Evolutionary conservation across 2,797 vertebrate species (phyloP).

Genomic region (Hirundo rustica): DNA sequence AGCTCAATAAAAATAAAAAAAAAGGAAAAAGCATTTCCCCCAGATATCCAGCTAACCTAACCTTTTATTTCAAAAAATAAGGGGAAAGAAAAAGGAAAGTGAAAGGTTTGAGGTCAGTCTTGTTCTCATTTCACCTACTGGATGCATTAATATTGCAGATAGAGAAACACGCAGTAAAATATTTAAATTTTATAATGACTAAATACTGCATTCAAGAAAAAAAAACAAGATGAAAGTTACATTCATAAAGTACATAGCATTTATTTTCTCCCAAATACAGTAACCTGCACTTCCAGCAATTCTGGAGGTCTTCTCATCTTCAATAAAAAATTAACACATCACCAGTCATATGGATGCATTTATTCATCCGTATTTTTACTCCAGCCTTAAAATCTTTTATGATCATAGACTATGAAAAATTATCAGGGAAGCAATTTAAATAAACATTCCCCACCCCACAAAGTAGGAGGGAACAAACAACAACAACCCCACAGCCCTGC

Average conservation of each 20-base stretch:
- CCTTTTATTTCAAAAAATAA: slow-evolving; percentile 39
- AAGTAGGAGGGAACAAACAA: background rate
- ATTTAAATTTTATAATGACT: background rate
- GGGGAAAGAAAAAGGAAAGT: background rate
- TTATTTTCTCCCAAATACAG: background rate
- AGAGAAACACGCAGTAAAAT: background rate
- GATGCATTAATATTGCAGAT: fast-evolving
- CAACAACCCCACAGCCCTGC: fast-evolving
- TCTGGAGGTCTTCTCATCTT: background rate
- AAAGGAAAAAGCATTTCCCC: background rate
- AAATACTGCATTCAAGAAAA: background rate
- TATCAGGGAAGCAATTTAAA: background rate
- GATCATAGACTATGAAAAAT: background rate
- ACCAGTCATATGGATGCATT: fast-evolving
- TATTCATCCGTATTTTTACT: background rate
- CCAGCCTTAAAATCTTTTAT: background rate
- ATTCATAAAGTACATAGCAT: background rate
- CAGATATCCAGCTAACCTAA: background rate
- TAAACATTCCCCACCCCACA: background rate
- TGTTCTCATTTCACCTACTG: background rate
- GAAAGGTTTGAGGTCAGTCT: background rate
- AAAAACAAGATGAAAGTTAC: background rate
- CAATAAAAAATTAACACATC: background rate
- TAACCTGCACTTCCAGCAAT: background rate
- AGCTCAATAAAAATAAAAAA: slow-evolving; percentile 48